These are phyloP conservation scores for Dolichomitus sp. DNA, from an alignment of 2,888 invertebrate genomes.

Conservation along the genomic window DNA sequence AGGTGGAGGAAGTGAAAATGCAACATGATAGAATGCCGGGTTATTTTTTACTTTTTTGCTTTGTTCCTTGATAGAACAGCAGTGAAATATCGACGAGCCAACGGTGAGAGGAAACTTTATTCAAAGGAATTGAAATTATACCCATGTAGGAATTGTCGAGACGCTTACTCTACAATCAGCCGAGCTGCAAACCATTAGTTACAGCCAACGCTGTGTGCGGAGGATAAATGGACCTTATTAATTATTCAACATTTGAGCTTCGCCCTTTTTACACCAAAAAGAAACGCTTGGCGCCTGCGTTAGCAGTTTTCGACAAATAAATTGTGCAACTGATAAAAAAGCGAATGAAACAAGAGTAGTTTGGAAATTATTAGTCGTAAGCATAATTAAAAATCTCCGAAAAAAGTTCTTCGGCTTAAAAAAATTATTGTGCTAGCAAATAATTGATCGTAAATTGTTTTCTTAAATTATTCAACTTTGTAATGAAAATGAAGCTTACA, in stretches of 20 bases:
- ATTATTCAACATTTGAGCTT: background rate
- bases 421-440: background rate
- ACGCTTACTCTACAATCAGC: background rate
- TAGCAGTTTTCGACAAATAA: background rate
- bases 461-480: background rate
- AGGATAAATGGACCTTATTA: background rate
- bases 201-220: background rate
- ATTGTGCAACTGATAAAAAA: background rate
- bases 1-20: background rate
- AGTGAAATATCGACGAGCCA: slow-evolving; percentile 25
- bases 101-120: slow-evolving; percentile 45
- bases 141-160: slow-evolving; percentile 16
- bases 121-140: background rate
- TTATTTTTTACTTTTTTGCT: slow-evolving; percentile 1
- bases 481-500: background rate
- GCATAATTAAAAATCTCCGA: background rate
- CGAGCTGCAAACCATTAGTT: background rate
- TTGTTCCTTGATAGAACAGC: background rate
- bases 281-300: background rate
- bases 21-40: slow-evolving; percentile 21
- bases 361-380: background rate
- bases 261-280: background rate
- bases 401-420: background rate
- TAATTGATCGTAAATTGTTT: background rate
- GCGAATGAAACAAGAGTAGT: background rate